Base-by-base conservation (phyloP, 1,140 invertebrate genomes). In the Venturia canescens region DNA sequence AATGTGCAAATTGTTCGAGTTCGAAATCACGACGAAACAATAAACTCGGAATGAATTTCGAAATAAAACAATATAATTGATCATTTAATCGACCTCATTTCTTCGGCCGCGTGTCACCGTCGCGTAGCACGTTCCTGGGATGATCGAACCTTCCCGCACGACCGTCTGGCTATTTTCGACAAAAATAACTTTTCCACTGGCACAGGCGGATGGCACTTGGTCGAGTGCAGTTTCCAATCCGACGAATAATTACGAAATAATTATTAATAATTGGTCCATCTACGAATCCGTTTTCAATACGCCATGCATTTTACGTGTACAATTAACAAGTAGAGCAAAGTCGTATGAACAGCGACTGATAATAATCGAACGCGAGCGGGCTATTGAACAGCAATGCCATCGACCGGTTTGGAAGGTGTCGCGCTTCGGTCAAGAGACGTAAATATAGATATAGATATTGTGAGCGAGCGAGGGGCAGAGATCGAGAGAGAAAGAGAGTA, bases 321-420 rank as follows among this genome's bases (percentile, higher is more conserved):
- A 21, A 71, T 44, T 48, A 44, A 71, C n/a, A 11, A 48, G 31
- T 71, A 5, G 69, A 29, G 18, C 29, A 74, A 0, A 26, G 31
- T 57, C 15, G 50, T 76, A 18, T 21, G 50, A 76, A 57, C 60
- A 16, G 29, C 16, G 38, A 63, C 50, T 63, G 72, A 60, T 27
- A 76, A 76, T 76, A 76, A 76, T 76, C 50, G 38, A 76, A 76
- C 53, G 48, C 60, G 48, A 5, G n/a, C 1, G 3, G 21, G 16
- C 66, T n/a, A 63, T 76, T 76, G 63, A 76, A 76, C 53, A 27
- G 53, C 26, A 3, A 76, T 60, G 31, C 50, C 29, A 76, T 76
- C 50, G 72, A 31, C 21, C 23, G 21, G 29, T 57, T 31, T 21
- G 29, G 72, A 63, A 34, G 60, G 53, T 76, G 27, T 69, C 66